Conservation (phyloP, 2,113 vertebrate genomes). For the Echinops telfairi region DNA sequence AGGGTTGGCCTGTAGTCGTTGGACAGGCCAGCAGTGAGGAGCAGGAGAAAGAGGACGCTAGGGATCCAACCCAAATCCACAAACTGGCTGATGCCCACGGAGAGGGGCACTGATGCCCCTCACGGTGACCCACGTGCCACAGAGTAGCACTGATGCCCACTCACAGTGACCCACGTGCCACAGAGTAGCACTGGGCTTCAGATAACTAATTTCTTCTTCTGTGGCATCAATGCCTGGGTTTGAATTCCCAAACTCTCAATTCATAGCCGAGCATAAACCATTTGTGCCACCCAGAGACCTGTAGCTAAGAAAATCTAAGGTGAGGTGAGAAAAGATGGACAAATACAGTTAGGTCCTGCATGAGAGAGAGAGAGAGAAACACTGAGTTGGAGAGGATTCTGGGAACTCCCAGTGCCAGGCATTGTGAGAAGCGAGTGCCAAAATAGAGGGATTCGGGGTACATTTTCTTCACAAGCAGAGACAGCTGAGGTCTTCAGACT, state of each 20-base stretch:
- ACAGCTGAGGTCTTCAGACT: background rate
- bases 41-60: no score
- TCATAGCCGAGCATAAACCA: background rate
- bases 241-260: background rate
- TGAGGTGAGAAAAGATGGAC: background rate
- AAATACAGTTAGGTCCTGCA: background rate
- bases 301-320: background rate
- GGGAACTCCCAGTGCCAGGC: background rate
- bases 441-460: background rate
- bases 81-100: no score
- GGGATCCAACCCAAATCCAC: no score
- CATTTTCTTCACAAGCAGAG: background rate
- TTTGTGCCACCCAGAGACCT: background rate
- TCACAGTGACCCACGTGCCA: background rate
- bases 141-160: no score
- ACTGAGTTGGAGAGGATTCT: fast-evolving
- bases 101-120: no score
- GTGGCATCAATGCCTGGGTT: background rate
- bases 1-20: background rate
- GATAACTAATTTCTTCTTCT: background rate
- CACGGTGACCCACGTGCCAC: no score
- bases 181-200: background rate
- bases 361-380: background rate
- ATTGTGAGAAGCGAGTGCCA: background rate
- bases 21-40: no score